Conservation (phyloP, 2,888 invertebrate genomes). For the Drosophila hamatofila region DNA sequence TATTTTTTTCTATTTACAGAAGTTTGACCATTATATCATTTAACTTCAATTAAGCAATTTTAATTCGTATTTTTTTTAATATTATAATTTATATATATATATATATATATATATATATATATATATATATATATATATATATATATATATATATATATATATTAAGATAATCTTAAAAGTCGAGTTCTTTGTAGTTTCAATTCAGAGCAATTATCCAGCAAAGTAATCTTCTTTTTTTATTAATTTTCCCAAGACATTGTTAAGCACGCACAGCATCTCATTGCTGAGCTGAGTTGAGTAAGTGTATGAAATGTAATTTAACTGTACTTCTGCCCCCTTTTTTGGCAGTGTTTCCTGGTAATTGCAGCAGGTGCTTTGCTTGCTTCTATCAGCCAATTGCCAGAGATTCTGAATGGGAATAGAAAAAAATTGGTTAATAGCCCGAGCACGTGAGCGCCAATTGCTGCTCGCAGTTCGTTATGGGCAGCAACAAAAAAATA, state of each 20-base stretch:
- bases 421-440: conserved; percentile 51
- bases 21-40: no score
- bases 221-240: not conserved
- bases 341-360: conserved; percentile 44
- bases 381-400: conserved; percentile 16
- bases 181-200: not conserved
- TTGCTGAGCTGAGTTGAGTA: not conserved
- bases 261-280: not conserved
- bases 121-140: no score
- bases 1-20: no score
- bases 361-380: conserved; percentile 63
- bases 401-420: conserved; percentile 39
- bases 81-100: no score
- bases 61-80: no score
- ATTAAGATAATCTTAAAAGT: not conserved
- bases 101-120: no score
- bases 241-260: not conserved
- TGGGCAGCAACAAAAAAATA: conserved; percentile 15
- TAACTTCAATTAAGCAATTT: no score
- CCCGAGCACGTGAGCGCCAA: conserved; percentile 54
- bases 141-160: no score
- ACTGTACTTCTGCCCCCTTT: conserved; percentile 20
- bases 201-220: not conserved
- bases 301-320: conserved; percentile 7
- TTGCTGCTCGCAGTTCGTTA: conserved; percentile 32